A percentile compares a stretch with the other conserved stretches of the same genome.
Conservation (phyloP, 2,797 vertebrate species). For the Syngnathus rostellatus region DNA sequence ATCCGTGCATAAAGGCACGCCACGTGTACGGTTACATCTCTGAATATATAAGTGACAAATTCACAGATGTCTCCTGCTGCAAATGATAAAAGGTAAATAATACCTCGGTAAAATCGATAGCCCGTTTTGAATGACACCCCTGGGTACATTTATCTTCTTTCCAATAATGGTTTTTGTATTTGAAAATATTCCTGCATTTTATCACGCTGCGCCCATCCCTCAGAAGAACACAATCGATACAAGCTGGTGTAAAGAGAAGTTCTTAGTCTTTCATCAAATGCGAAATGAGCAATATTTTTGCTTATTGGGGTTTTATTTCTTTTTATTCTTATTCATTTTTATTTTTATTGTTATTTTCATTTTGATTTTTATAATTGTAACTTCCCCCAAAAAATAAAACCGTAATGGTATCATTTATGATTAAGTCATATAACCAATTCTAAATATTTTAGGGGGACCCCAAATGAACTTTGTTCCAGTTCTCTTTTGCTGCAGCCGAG, state of each 20-base stretch:
- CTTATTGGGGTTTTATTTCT: no score
- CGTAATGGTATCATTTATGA: no score
- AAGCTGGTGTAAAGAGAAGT: constrained; percentile 33
- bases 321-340: no score
- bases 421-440: background rate
- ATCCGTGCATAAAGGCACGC: constrained; percentile 14
- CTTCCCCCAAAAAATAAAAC: no score
- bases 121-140: constrained; percentile 22
- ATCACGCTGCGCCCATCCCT: constrained; percentile 36
- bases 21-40: constrained; percentile 27
- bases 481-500: constrained; percentile 12
- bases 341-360: no score
- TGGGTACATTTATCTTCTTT: constrained; percentile 31
- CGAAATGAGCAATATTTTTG: background rate
- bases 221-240: constrained; percentile 50
- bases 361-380: no score
- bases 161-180: constrained; percentile 29
- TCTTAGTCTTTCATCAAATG: constrained; percentile 37
- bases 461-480: constrained; percentile 10
- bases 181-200: constrained; percentile 48
- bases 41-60: constrained; percentile 15
- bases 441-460: background rate
- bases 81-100: constrained; percentile 12
- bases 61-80: constrained; percentile 3
- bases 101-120: constrained; percentile 14